phyloP scores from a whole-genome alignment of 1,140 invertebrate genomes.

The Ladona fulva region DNA sequence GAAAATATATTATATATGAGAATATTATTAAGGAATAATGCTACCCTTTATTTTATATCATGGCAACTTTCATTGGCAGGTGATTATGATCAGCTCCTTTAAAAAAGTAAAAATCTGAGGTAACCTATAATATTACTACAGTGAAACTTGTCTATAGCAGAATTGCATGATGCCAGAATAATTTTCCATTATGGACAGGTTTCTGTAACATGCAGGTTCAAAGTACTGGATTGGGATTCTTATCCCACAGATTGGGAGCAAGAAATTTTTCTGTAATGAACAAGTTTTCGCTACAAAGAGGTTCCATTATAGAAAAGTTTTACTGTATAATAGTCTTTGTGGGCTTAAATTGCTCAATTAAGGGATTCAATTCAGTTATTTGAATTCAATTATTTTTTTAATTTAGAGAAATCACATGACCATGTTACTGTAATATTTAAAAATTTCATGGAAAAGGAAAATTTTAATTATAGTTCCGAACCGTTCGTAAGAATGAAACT shows the following conservation, averaged over 20 bases:
- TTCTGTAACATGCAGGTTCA: too few relatives aligned
- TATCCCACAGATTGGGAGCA: too few relatives aligned
- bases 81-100: background rate
- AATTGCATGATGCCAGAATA: background rate
- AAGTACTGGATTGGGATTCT: too few relatives aligned
- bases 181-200: too few relatives aligned
- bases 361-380: background rate
- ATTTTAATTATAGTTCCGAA: too few relatives aligned
- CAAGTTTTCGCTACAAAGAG: background rate
- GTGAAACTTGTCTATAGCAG: background rate
- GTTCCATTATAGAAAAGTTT: background rate
- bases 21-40: background rate
- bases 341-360: background rate
- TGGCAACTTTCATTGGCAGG: background rate
- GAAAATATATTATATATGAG: background rate
- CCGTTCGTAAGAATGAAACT: too few relatives aligned
- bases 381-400: background rate
- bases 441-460: too few relatives aligned
- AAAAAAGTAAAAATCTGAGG: background rate
- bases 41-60: background rate
- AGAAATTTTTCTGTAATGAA: too few relatives aligned
- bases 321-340: background rate
- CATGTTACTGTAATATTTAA: too few relatives aligned
- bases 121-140: background rate
- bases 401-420: too few relatives aligned